Percentiles rank a stretch among this genome's conserved stretches.
These are phyloP conservation scores for Ctenodactylus gundi DNA, from an alignment of 2,113 vertebrate species.

Conservation along the genomic window DNA sequence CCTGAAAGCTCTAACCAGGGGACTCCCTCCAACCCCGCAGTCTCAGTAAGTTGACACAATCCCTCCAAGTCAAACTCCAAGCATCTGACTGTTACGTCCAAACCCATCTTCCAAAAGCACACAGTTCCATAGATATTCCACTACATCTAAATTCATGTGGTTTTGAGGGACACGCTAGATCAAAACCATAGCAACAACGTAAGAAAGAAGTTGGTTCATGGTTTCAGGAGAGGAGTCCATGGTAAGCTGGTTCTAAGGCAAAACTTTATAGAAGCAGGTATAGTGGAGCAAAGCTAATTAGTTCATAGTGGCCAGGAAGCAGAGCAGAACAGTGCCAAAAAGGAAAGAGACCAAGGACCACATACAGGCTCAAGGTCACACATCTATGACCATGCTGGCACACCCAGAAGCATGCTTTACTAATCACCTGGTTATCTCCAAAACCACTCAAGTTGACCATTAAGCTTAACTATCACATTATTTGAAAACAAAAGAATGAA, in stretches of 20 bases:
- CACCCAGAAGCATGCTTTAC: not conserved
- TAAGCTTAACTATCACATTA: not conserved
- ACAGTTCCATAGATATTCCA: no score
- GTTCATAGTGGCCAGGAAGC: not conserved
- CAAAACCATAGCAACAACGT: no score
- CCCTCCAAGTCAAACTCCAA: no score
- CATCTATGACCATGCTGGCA: not conserved
- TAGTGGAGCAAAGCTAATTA: not conserved
- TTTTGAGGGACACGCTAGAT: no score
- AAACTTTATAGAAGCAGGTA: not conserved
- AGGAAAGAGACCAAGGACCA: not conserved
- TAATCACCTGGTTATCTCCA: not conserved
- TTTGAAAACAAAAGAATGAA: slow-evolving; percentile 18
- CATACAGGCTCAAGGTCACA: not conserved
- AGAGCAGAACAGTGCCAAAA: not conserved
- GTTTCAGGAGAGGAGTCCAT: no score
- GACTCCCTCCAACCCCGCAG: no score
- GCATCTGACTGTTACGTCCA: no score
- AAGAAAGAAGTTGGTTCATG: no score
- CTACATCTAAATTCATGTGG: no score
- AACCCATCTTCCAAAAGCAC: no score
- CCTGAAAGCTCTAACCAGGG: no score
- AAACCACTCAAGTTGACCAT: not conserved
- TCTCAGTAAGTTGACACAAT: no score
- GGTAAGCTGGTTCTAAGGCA: not conserved